phyloP scores from a whole-genome alignment of 2,113 vertebrate genomes.

The Machaerirhynchus nigripectus region DNA sequence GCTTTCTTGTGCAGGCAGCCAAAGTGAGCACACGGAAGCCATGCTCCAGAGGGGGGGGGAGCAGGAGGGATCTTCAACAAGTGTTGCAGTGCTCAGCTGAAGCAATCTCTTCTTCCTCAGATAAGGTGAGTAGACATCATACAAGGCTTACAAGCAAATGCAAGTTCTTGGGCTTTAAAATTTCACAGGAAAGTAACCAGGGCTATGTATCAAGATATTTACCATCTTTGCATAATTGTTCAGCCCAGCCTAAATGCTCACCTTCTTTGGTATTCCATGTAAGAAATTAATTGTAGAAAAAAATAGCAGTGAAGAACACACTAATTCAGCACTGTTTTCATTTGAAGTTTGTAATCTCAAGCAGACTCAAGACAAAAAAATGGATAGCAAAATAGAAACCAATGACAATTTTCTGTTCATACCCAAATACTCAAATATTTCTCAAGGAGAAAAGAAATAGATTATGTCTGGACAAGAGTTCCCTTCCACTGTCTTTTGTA shows the following conservation, averaged over 20 bases:
- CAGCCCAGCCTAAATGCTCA: background rate
- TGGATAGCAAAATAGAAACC: background rate
- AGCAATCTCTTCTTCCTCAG: background rate
- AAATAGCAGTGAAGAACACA: background rate
- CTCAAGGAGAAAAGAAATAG: background rate
- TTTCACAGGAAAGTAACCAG: background rate
- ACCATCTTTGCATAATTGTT: background rate
- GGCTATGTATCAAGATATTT: background rate
- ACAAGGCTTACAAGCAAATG: background rate
- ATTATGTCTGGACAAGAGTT: background rate
- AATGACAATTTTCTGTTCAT: background rate
- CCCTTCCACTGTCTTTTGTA: background rate
- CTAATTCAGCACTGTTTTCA: background rate
- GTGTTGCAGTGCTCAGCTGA: background rate
- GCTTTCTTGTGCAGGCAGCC: background rate
- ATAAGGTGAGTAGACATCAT: background rate
- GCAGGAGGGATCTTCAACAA: background rate
- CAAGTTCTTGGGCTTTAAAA: background rate
- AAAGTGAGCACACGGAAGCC: background rate
- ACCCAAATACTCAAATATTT: background rate
- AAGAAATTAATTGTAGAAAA: background rate
- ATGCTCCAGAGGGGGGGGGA: background rate
- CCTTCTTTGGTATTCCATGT: background rate
- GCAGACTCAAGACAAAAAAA: background rate
- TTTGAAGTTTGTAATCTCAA: background rate